Base-by-base conservation (phyloP, 2,888 invertebrate genomes). In the Hyposoter didymator region DNA sequence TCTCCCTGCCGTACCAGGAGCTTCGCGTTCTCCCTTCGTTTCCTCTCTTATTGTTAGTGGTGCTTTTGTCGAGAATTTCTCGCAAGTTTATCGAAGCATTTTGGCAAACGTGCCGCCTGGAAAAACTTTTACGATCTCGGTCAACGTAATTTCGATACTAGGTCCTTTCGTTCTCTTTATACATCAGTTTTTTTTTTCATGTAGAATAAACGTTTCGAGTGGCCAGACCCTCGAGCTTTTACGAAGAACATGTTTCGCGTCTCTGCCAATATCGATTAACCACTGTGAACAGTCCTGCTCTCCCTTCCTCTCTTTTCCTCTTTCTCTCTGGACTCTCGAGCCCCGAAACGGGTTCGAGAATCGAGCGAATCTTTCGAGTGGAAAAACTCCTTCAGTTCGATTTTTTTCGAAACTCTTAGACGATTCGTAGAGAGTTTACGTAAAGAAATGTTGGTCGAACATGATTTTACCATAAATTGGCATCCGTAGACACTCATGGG, bases 101-200 rank as follows among this genome's bases (percentile, higher is more conserved):
- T 75, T 76, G 62, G 76, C 62, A 49, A 85, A 80, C 22, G 66
- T 62, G 67, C 74, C 72, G n/a, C 49, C 22, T 49, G 73, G 47
- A 45, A 8, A 73, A 28, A 83, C 76, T 79, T 85, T 85, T 83
- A 73, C 79, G 80, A 83, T 79, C 14, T 45, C 76, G 85, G 78
- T 79, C 82, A 76, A 73, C 17, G 85, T 79, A 75, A 83, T 85
- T 83, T 73, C 73, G 67, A 76, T 80, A 14, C 32, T 59, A 39
- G 28, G 55, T 73, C 62, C 6, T 32, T 64, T 39, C 43, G 49
- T 28, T 32, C 76, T 69, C 19, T 49, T 39, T 8, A 49, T 28
- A 59, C 59, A 59, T 6, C 19, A n/a, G 43, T 10, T 52, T 69
- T 70, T 49, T 7, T 17, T 5, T 45, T 75, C n/a, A n/a, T n/a